These are phyloP conservation scores for Lepidocolaptes lacrymiger DNA, from an alignment of 2,797 vertebrate species.

Conservation along the genomic window DNA sequence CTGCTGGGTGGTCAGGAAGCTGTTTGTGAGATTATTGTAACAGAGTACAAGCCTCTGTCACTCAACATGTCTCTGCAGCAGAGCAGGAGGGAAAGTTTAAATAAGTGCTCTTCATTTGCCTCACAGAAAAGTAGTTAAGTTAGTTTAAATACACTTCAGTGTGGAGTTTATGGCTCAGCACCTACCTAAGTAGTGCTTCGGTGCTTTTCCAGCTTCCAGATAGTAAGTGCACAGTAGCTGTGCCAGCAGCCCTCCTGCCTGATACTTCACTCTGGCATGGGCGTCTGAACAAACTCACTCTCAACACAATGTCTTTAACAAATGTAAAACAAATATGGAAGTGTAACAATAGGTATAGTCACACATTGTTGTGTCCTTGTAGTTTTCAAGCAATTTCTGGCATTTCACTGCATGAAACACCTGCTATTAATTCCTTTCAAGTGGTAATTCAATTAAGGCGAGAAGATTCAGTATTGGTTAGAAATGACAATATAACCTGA, in stretches of 20 bases:
- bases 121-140: background rate
- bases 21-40: background rate
- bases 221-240: background rate
- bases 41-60: background rate
- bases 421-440: slow-evolving; percentile 33
- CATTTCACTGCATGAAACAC: background rate
- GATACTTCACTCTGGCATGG: background rate
- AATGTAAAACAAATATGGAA: background rate
- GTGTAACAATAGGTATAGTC: background rate
- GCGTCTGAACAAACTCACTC: background rate
- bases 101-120: background rate
- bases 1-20: background rate
- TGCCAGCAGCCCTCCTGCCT: background rate
- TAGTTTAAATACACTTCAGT: background rate
- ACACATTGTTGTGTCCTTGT: background rate
- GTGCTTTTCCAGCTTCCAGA: background rate
- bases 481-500: background rate
- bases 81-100: background rate
- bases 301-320: background rate
- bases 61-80: background rate
- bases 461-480: background rate
- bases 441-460: slow-evolving; percentile 36
- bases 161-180: background rate
- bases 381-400: background rate
- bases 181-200: background rate